Conservation (phyloP, 2,888 invertebrate genomes). For the Lacanobia wlatinum region DNA sequence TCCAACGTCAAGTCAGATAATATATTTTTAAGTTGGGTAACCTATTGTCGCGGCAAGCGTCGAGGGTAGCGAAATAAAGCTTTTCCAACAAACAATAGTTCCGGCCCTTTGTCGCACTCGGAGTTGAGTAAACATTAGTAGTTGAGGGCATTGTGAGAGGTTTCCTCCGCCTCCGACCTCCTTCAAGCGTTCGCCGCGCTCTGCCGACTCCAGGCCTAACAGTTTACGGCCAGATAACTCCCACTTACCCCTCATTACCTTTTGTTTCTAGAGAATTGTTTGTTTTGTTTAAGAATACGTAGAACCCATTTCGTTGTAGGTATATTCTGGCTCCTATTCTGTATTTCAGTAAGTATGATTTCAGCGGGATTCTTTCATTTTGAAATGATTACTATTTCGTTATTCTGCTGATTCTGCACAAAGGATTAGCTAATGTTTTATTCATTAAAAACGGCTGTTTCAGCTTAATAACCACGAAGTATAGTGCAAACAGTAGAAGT, state of each 20-base stretch:
- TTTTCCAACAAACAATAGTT: conserved; percentile 91
- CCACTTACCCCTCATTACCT: conserved; percentile 84
- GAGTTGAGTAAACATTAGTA: conserved; percentile 90
- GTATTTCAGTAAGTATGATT: background rate
- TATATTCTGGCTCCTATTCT: background rate
- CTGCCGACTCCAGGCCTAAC: conserved; percentile 76
- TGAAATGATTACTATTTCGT: background rate
- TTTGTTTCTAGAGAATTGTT: conserved; percentile 84
- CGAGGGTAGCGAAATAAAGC: conserved; percentile 90
- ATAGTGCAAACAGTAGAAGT: conserved; percentile 82
- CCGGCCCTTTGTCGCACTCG: conserved; percentile 89
- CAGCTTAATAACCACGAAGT: conserved; percentile 73
- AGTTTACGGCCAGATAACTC: conserved; percentile 86
- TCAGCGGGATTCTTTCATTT: background rate
- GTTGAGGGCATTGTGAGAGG: conserved; percentile 84
- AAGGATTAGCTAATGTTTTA: conserved; percentile 6
- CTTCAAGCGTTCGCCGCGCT: conserved; percentile 61
- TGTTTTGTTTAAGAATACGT: conserved; percentile 69
- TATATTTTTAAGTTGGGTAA: conserved; percentile 90
- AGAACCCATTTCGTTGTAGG: conserved; percentile 3
- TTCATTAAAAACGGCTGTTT: conserved; percentile 27
- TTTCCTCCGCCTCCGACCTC: conserved; percentile 65
- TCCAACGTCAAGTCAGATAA: conserved; percentile 82
- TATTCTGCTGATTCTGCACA: background rate
- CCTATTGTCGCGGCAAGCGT: conserved; percentile 88